phyloP scores from a whole-genome alignment of 2,888 invertebrate species.

The Thymelicus sylvestris region DNA sequence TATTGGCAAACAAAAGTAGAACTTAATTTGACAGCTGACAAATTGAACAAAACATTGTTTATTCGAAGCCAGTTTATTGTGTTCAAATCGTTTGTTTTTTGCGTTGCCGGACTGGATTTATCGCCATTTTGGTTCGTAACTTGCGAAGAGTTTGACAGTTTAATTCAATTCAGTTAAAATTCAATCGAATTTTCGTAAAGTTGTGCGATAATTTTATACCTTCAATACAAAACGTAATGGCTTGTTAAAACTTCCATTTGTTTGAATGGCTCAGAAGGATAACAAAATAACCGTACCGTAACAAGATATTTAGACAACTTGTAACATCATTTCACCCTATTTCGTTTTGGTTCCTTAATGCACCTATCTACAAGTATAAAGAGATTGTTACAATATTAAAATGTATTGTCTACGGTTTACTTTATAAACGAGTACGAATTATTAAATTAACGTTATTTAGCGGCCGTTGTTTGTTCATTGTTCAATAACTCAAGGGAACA shows the following conservation, averaged over 20 bases:
- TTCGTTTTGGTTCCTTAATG: not conserved
- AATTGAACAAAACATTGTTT: slow-evolving; percentile 51
- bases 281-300: slow-evolving; percentile 11
- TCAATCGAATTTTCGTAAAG: slow-evolving; percentile 39
- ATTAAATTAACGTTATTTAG: not conserved
- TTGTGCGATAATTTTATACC: slow-evolving; percentile 46
- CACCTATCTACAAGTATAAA: no score
- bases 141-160: slow-evolving; percentile 43
- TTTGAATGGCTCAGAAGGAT: slow-evolving; percentile 19
- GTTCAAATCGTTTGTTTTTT: slow-evolving; percentile 43
- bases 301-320: slow-evolving; percentile 19
- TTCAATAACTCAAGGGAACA: not conserved
- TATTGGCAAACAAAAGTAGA: slow-evolving; percentile 45
- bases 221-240: slow-evolving; percentile 54
- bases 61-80: slow-evolving; percentile 41
- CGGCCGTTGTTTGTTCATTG: not conserved
- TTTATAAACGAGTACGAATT: no score
- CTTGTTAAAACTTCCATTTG: slow-evolving; percentile 53
- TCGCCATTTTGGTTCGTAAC: slow-evolving; percentile 43
- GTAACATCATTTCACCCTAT: slow-evolving; percentile 4
- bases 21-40: slow-evolving; percentile 51
- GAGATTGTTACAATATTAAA: no score
- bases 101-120: slow-evolving; percentile 44
- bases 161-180: slow-evolving; percentile 42
- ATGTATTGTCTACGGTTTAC: no score